Conservation (phyloP, 2,113 vertebrate genomes). For the Chroicocephalus ridibundus region DNA sequence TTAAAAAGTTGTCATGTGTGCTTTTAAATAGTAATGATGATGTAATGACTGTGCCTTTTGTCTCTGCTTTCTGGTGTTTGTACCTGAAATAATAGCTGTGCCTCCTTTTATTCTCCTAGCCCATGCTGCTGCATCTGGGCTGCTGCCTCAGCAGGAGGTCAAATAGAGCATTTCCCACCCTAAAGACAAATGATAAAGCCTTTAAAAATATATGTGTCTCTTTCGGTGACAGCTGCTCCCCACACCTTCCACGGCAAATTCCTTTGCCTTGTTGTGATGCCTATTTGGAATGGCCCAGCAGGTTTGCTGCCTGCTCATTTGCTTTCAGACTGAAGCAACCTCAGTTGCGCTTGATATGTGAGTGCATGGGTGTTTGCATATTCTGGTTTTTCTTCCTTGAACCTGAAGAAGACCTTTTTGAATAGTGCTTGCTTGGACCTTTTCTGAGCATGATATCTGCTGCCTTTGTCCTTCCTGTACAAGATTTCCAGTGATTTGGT, state of each 20-base stretch:
- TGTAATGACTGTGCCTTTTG: neutral
- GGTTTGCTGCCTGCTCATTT: slow-evolving; percentile 4
- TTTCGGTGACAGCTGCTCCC: slow-evolving; percentile 31
- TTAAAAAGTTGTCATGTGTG: neutral
- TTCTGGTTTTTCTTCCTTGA: neutral
- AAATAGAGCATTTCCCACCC: neutral
- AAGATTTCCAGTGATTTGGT: neutral
- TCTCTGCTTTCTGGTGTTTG: neutral
- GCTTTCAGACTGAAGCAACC: neutral
- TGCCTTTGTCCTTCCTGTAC: neutral
- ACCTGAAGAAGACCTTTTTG: neutral
- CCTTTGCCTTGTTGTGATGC: neutral
- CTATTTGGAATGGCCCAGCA: slow-evolving; percentile 8
- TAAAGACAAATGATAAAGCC: slow-evolving; percentile 24
- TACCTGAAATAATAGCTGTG: slow-evolving; percentile 16
- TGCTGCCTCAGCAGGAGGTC: slow-evolving; percentile 28
- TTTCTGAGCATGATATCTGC: neutral
- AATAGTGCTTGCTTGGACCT: neutral
- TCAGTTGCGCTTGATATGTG: neutral
- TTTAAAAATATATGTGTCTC: slow-evolving; percentile 18
- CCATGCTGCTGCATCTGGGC: neutral
- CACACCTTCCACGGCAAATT: neutral
- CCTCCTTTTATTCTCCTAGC: neutral
- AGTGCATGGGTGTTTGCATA: neutral
- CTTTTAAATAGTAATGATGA: neutral